Conservation (phyloP, 2,888 invertebrate genomes). For the Tenthredo notha region DNA sequence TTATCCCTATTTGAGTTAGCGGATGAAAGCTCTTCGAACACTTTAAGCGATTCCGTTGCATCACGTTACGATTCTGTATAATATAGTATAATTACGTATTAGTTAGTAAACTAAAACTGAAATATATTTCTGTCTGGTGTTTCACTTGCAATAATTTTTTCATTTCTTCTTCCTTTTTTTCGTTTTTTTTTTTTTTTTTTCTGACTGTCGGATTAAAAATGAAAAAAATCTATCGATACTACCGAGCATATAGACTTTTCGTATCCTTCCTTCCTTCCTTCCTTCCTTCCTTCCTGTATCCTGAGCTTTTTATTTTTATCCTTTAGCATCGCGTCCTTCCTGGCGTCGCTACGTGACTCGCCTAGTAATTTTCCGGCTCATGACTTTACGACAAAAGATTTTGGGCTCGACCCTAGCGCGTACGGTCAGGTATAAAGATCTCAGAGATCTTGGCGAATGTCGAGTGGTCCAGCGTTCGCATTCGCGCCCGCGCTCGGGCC, state of each 20-base stretch:
- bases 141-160: background rate
- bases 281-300: background rate
- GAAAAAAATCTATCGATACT: background rate
- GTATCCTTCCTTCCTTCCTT: background rate
- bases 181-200: background rate
- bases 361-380: constrained; percentile 46
- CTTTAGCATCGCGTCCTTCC: background rate
- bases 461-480: background rate
- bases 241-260: background rate
- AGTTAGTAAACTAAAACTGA: background rate
- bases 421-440: constrained; percentile 20
- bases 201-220: background rate
- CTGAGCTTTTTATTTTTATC: background rate
- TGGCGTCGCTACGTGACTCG: constrained; percentile 23
- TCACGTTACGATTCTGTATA: background rate
- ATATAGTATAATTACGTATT: background rate
- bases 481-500: background rate
- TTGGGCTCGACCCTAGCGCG: constrained; percentile 12
- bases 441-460: constrained; percentile 1
- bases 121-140: background rate
- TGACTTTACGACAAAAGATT: constrained; percentile 45
- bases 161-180: background rate
- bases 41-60: background rate
- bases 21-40: background rate
- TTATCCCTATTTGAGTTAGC: background rate